Evolutionary conservation across 2,888 invertebrate genomes (phyloP).

Genomic region (Leucophora obtusa): DNA sequence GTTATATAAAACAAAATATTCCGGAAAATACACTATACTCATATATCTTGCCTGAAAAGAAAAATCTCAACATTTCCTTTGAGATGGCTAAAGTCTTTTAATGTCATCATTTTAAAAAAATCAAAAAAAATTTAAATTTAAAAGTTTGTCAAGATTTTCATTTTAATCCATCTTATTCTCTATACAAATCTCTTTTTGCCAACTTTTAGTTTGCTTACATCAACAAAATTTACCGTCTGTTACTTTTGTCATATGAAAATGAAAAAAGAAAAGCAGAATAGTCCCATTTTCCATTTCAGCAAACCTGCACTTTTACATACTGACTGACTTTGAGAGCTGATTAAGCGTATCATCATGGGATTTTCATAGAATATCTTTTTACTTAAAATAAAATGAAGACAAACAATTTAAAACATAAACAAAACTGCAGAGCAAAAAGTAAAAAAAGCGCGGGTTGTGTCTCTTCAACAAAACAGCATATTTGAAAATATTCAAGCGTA

Average conservation of each 20-base stretch:
- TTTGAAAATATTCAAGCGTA: not conserved
- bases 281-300: constrained; percentile 31
- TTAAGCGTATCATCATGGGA: not conserved
- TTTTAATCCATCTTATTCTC: not conserved
- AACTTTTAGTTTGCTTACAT: not conserved
- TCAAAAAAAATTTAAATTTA: not conserved
- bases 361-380: not conserved
- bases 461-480: not conserved
- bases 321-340: constrained; percentile 6
- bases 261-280: constrained; percentile 2
- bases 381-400: not conserved
- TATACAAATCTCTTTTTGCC: not conserved
- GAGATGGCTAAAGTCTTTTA: not conserved
- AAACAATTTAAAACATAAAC: not conserved
- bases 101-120: not conserved
- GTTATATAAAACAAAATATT: no score
- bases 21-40: no score
- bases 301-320: constrained; percentile 22
- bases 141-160: not conserved
- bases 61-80: not conserved
- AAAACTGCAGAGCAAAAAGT: not conserved
- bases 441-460: not conserved
- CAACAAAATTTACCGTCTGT: not conserved
- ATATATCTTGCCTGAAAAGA: not conserved
- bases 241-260: not conserved